Percentiles rank a stretch among this genome's conserved stretches.
phyloP scores from a whole-genome alignment of 1,140 invertebrate species.

The Orius laevigatus region DNA sequence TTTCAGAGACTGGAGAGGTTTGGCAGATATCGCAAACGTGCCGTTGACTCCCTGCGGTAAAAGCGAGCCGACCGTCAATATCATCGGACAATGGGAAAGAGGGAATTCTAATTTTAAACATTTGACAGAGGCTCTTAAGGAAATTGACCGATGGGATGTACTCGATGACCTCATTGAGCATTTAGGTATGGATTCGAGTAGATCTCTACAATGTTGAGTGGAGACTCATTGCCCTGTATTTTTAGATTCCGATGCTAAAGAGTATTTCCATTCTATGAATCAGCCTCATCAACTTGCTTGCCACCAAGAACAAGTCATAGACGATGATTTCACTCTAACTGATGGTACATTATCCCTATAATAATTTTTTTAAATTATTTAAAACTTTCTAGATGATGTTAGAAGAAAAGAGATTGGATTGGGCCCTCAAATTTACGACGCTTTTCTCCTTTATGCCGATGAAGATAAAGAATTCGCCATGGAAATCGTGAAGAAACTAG shows the following conservation, averaged over 20 bases:
- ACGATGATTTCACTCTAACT: slow-evolving; percentile 15
- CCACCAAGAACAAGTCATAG: slow-evolving; percentile 26
- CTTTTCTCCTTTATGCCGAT: slow-evolving; percentile 51
- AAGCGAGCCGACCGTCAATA: slow-evolving; percentile 32
- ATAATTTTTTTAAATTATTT: background rate
- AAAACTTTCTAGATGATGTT: slow-evolving; percentile 31
- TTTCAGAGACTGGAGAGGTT: slow-evolving; percentile 47
- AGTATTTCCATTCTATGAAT: no score
- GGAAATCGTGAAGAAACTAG: slow-evolving; percentile 41
- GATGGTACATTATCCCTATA: no score
- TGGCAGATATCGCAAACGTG: slow-evolving; percentile 39
- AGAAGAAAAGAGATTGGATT: slow-evolving; percentile 30
- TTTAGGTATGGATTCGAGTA: no score
- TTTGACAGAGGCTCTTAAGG: slow-evolving; percentile 33
- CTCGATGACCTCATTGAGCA: slow-evolving; percentile 31
- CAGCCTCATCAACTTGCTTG: no score
- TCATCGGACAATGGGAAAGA: slow-evolving; percentile 33
- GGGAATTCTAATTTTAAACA: slow-evolving; percentile 31
- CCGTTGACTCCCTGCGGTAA: slow-evolving; percentile 29
- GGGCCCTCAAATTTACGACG: slow-evolving; percentile 42
- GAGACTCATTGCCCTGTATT: no score
- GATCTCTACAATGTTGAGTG: no score
- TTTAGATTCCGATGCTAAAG: no score
- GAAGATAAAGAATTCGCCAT: slow-evolving; percentile 44
- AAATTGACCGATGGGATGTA: slow-evolving; percentile 48